Conservation (phyloP, 2,113 vertebrate species). For the Mandrillus leucophaeus region DNA sequence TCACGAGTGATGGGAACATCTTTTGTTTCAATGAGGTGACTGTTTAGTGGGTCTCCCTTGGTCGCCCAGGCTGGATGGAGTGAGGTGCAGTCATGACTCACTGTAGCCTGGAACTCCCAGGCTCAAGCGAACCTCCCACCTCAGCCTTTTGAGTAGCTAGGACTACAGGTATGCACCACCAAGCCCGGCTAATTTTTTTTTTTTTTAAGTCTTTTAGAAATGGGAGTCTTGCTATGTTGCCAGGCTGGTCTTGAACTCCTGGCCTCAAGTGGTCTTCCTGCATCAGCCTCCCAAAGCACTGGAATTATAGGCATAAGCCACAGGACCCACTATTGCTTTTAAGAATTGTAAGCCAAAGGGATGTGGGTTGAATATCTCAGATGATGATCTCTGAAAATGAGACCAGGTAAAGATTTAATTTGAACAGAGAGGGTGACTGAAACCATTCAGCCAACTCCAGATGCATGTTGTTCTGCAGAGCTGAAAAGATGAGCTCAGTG, state of each 20-base stretch:
- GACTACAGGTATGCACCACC: not conserved
- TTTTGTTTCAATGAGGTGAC: too few relatives aligned
- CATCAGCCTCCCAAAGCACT: not conserved
- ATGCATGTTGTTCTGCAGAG: fast-evolving
- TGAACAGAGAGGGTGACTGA: fast-evolving
- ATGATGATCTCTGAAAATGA: too few relatives aligned
- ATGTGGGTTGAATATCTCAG: not conserved
- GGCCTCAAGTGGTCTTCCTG: not conserved
- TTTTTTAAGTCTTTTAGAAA: not conserved
- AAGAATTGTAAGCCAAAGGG: not conserved
- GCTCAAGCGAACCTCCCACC: not conserved
- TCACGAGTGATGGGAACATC: too few relatives aligned
- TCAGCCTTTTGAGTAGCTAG: not conserved
- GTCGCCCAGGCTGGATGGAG: not conserved
- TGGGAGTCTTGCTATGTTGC: not conserved
- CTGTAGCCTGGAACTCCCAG: not conserved
- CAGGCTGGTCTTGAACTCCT: not conserved
- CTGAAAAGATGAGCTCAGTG: too few relatives aligned
- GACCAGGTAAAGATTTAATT: not conserved
- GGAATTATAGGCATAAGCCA: not conserved
- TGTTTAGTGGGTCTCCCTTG: not conserved
- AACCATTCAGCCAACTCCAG: not conserved
- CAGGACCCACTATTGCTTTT: not conserved
- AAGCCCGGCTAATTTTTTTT: not conserved
- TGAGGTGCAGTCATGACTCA: not conserved